Base-by-base conservation (phyloP, 2,113 vertebrate species). In the Apteryx mantelli region DNA sequence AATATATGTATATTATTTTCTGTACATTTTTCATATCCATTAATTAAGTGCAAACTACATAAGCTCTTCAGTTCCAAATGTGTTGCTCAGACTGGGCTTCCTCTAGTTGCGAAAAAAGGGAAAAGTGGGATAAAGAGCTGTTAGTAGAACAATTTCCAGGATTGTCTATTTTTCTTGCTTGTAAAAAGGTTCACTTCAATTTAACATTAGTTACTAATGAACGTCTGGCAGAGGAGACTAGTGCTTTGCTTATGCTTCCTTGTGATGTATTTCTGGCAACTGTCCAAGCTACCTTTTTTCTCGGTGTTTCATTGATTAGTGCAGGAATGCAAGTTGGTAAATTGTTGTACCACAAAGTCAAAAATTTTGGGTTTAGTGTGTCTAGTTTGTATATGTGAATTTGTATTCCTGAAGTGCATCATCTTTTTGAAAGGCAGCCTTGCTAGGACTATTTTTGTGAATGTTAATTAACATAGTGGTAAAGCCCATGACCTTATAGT, bases 101-200 rank as follows among this genome's bases (percentile, higher is more conserved):
- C 52, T 94, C 20, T 68, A 85, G 76, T 63, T 91, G 48, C 53
- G 89, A 6, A 17, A 58, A 50, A 70, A 85, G 95, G 68, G 85
- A 97, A 88, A 93, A 88, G 34, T 77, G 42, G 90, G n/a, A 95
- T 82, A 89, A 85, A 80, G 69, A 95, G 38, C 69, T 94, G 64
- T 87, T 87, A 86, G 86, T 77, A 81, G 95, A 96, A 95, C 64
- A 84, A 76, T 92, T 96, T 95, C 88, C 86, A 96, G 65, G 53
- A 86, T 52, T 91, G 69, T 36, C 48, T 83, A 52, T 65, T 90
- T 89, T 78, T 88, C 63, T 91, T 90, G 46, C 86, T 96, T 93
- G 91, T 90, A 74, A 92, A 96, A 93, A 44, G 86, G 32, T 96
- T 92, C 70, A 79, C 70, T 85, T 95, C 69, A 81, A 80, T 88